These are phyloP conservation scores for Lasioglossum baleicum DNA, from an alignment of 1,140 invertebrate genomes.

Conservation along the genomic window DNA sequence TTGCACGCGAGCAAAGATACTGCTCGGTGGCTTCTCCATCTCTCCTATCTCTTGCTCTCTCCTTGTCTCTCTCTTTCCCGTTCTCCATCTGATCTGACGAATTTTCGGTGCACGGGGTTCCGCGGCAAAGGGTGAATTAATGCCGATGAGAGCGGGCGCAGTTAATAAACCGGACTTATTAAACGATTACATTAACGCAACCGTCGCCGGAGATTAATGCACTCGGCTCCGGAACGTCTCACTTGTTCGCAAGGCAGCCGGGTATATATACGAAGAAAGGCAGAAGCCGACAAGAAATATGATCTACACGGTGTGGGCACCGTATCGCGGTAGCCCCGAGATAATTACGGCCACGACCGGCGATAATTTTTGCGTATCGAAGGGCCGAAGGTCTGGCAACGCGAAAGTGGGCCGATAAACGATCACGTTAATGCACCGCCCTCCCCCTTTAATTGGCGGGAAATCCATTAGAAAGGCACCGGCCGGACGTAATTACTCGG, in stretches of 20 bases:
- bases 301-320: conserved; percentile 60
- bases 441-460: conserved; percentile 30
- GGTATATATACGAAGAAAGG: conserved; percentile 48
- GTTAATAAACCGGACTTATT: conserved; percentile 76
- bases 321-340: conserved; percentile 59
- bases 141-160: conserved; percentile 61
- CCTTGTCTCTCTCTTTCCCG: background rate
- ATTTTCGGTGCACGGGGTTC: conserved; percentile 47
- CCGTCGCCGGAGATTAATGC: conserved; percentile 73
- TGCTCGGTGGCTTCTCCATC: too few relatives aligned
- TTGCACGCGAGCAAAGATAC: conserved; percentile 33
- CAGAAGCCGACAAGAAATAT: conserved; percentile 67
- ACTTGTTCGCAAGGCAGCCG: conserved; percentile 43
- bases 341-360: conserved; percentile 62
- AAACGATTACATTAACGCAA: conserved; percentile 74
- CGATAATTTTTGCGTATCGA: conserved; percentile 63
- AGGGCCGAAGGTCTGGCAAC: conserved; percentile 34
- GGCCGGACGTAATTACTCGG: conserved; percentile 8
- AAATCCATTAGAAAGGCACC: conserved; percentile 28
- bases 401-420: conserved; percentile 40
- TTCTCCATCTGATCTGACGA: background rate
- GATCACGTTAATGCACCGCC: conserved; percentile 7
- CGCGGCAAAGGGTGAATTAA: conserved; percentile 58
- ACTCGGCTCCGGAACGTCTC: conserved; percentile 61
- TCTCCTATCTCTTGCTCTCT: background rate